Evolutionary conservation across 37 sponge, comb jelly and placozoan genomes (phyloP).

Genomic region (Aplysina aerophoba): DNA sequence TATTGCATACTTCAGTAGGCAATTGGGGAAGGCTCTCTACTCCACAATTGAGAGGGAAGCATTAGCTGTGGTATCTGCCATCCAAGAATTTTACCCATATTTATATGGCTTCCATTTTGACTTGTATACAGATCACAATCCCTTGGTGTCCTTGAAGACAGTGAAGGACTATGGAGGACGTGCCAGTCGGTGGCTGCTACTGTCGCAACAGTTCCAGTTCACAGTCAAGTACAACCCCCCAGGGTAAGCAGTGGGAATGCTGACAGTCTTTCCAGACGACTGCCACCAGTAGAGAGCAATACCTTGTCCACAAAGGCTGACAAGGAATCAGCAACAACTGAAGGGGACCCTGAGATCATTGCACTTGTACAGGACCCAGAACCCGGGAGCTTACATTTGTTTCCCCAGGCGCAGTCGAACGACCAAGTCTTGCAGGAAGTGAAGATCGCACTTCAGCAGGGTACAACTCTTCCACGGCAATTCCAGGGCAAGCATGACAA

Average conservation of each 20-base stretch:
- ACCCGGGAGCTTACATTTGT: neutral
- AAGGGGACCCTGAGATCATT: constrained; percentile 8
- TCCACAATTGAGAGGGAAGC: constrained; percentile 46
- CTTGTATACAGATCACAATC: constrained; percentile 51
- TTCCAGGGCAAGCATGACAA: constrained; percentile 8
- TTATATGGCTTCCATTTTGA: constrained; percentile 38
- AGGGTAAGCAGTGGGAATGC: constrained; percentile 34
- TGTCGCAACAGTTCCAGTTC: constrained; percentile 50
- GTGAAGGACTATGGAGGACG: constrained; percentile 39
- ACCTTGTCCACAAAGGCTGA: neutral
- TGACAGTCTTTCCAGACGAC: constrained; percentile 19
- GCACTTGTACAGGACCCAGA: constrained; percentile 8
- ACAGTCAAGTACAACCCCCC: constrained; percentile 28
- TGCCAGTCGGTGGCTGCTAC: constrained; percentile 32
- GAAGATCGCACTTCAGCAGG: constrained; percentile 4
- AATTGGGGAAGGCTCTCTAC: constrained; percentile 41
- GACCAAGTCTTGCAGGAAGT: neutral
- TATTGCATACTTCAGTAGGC: constrained; percentile 42
- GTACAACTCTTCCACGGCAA: neutral
- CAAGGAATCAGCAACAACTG: neutral
- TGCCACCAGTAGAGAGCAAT: neutral
- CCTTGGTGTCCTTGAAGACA: constrained; percentile 16
- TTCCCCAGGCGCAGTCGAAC: neutral
- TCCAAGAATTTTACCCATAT: constrained; percentile 44
- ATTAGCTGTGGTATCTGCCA: constrained; percentile 35